Evolutionary conservation across 2,888 invertebrate genomes (phyloP).

Genomic region (Holacanthella duospinosa): DNA sequence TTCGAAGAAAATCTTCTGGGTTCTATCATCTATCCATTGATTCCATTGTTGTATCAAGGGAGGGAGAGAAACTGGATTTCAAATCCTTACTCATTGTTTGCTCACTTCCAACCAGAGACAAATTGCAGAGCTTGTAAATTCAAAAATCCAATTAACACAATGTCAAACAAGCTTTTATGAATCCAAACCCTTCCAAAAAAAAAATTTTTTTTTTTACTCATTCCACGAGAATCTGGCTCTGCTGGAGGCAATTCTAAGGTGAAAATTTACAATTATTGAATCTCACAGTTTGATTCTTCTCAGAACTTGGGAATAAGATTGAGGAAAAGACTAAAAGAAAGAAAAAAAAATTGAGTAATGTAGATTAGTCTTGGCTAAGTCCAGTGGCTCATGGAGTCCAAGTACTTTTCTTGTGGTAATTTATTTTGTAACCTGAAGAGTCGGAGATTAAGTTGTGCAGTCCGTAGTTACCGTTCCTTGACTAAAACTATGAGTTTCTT

Average conservation of each 20-base stretch:
- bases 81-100: too few species aligned
- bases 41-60: too few species aligned
- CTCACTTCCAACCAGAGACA: too few species aligned
- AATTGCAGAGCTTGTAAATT: not conserved
- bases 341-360: not conserved
- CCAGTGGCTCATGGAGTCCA: not conserved
- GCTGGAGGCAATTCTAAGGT: too few species aligned
- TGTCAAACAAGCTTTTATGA: not conserved
- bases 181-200: too few species aligned
- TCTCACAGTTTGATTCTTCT: not conserved
- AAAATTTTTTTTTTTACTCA: too few species aligned
- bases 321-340: too few species aligned
- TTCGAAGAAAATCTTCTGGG: not conserved
- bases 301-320: too few species aligned
- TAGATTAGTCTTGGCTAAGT: not conserved
- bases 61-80: too few species aligned
- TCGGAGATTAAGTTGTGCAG: not conserved
- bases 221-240: too few species aligned
- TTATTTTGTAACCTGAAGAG: slow-evolving; percentile 5
- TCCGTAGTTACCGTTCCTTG: not conserved
- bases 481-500: not conserved
- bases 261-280: too few species aligned
- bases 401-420: not conserved
- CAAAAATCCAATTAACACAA: not conserved
- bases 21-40: too few species aligned